Evolutionary conservation across 2,888 invertebrate genomes (phyloP), one percentile per base, ranked within the genome.

Genomic region (Stenolophus ochropezus): DNA sequence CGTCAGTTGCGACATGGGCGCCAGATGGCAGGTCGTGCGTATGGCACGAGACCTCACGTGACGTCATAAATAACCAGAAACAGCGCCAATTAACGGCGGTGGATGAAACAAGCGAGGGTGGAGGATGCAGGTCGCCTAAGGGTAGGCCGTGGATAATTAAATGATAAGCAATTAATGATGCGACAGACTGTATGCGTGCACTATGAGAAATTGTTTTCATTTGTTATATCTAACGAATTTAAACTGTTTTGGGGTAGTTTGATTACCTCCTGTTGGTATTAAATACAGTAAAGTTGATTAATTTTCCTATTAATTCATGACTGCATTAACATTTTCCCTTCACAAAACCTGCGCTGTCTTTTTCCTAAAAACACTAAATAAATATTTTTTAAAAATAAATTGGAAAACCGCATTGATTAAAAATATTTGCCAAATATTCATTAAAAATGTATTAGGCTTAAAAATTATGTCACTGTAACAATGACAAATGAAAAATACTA

Each of bases 21-120:
- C 56, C 80, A 80, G 80, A 80, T 80, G 80, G 80, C 47, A 80
- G 56, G 80, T 71, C 80, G 73, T 73, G 20, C 80, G 80, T 80
- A 80, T 23, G 80, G 80, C 80, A 80, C 80, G 73, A 69, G 79
- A 53, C 56, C 49, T 73, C 20, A 33, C 53, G 25, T 77, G 77
- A 80, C 80, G 80, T 80, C 58, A 80, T 80, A 80, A 80, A 80
- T 80, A 51, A 79, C 73, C 47, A 75, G 23, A 51, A 49, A 51
- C 49, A 71, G 58, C 33, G 73, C 73, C 80, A 80, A 80, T 80
- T 80, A 80, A 80, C 56, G 80, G 53, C 42, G 58, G 80, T 73
- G 47, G 71, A 78, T 69, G 69, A 79, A 71, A 69, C 65, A 69
- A 27, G 65, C 16, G 65, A 69, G 65, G 65, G 65, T 69, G 65